Evolutionary conservation across 1,140 invertebrate species (phyloP).

Genomic region (Pachyrhynchus sulphureomaculatus): DNA sequence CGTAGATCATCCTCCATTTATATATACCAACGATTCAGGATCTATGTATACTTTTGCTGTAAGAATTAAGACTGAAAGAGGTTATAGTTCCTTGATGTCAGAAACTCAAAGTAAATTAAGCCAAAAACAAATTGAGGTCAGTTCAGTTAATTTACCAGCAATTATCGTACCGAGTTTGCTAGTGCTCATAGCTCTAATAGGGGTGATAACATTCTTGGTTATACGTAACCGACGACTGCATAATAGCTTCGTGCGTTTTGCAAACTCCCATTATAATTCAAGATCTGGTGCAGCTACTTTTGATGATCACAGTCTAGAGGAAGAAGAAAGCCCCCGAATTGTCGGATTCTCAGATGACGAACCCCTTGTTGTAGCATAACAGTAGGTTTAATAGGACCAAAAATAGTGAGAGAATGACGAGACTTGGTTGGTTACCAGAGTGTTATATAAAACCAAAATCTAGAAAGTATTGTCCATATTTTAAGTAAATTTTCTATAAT

Average conservation of each 20-base stretch:
- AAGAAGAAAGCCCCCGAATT: slow-evolving; percentile 82
- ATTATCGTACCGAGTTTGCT: slow-evolving; percentile 43
- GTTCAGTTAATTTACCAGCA: slow-evolving; percentile 22
- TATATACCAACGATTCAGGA: slow-evolving; percentile 56
- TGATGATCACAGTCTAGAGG: slow-evolving; percentile 69
- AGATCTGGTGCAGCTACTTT: slow-evolving; percentile 84
- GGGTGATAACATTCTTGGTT: slow-evolving; percentile 63
- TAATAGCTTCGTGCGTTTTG: slow-evolving; percentile 77
- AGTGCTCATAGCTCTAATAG: slow-evolving; percentile 54
- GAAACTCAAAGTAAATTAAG: slow-evolving; percentile 48
- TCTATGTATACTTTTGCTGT: slow-evolving; percentile 67
- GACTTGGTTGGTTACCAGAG: slow-evolving; percentile 24
- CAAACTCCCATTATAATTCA: slow-evolving; percentile 84
- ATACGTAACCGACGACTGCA: slow-evolving; percentile 73
- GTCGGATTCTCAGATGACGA: slow-evolving; percentile 92
- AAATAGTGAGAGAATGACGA: slow-evolving; percentile 5
- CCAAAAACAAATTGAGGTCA: slow-evolving; percentile 20
- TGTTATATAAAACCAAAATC: slow-evolving; percentile 8
- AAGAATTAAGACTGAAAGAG: slow-evolving; percentile 60
- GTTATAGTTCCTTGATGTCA: slow-evolving; percentile 65
- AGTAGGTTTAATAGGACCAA: not conserved
- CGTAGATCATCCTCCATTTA: slow-evolving; percentile 57
- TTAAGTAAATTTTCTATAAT: slow-evolving; percentile 20
- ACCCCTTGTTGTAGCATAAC: slow-evolving; percentile 83
- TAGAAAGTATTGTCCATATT: slow-evolving; percentile 34